These are phyloP conservation scores for Theocolax elegans DNA, from an alignment of 1,140 invertebrate genomes.

Conservation along the genomic window DNA sequence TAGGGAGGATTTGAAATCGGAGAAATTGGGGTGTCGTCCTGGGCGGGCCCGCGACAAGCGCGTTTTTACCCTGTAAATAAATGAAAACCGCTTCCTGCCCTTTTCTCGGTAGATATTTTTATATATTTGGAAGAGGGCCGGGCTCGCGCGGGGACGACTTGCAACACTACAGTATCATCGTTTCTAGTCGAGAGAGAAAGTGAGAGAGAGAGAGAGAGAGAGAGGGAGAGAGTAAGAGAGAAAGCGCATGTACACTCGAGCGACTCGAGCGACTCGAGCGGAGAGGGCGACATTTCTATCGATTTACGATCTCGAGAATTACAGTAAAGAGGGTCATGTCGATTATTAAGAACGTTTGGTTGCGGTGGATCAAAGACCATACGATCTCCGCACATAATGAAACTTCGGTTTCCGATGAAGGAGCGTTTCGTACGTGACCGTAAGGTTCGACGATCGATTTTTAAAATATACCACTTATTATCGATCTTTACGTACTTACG, in stretches of 20 bases:
- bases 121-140: conserved; percentile 24
- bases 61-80: too few relatives aligned
- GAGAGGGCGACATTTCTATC: neutral
- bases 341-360: conserved; percentile 43
- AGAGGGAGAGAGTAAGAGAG: neutral
- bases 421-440: too few relatives aligned
- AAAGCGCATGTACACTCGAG: neutral
- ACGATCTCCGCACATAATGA: conserved; percentile 24
- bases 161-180: conserved; percentile 29
- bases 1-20: too few relatives aligned
- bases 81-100: neutral
- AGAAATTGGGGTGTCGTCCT: too few relatives aligned
- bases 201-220: neutral
- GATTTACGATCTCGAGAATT: neutral
- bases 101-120: conserved; percentile 30
- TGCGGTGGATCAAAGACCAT: conserved; percentile 24
- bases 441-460: too few relatives aligned
- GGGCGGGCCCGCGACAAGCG: neutral
- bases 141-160: conserved; percentile 4
- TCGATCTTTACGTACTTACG: too few relatives aligned
- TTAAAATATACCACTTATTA: too few relatives aligned
- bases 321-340: neutral
- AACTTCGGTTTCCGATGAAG: too few relatives aligned
- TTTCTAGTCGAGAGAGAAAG: conserved; percentile 31
- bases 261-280: neutral